Evolutionary conservation across 2,113 vertebrate species (phyloP).

Genomic region (Tachuris rubrigastra): DNA sequence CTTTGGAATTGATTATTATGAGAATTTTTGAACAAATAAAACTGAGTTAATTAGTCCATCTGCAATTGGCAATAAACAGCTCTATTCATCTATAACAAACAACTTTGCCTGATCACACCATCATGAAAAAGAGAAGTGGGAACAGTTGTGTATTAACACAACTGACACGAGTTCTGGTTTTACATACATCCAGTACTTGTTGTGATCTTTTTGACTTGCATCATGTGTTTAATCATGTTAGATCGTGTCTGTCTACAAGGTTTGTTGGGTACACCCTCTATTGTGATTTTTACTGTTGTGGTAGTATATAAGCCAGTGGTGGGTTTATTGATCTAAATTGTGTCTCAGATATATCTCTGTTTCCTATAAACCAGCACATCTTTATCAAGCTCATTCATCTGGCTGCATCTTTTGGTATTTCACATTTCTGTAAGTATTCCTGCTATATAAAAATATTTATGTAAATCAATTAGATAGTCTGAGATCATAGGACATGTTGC

Average conservation of each 20-base stretch:
- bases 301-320: background rate
- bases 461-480: background rate
- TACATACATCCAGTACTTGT: background rate
- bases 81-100: background rate
- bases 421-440: background rate
- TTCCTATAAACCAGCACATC: background rate
- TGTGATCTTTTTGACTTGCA: background rate
- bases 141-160: background rate
- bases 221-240: background rate
- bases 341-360: background rate
- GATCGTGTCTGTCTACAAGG: background rate
- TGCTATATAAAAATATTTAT: background rate
- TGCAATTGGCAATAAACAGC: background rate
- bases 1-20: background rate
- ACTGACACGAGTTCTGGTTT: background rate
- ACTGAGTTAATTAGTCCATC: background rate
- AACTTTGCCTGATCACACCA: background rate
- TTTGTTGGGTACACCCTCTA: background rate
- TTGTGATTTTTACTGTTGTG: background rate
- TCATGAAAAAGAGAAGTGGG: background rate
- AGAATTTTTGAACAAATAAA: constrained; percentile 1
- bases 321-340: background rate
- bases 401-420: background rate
- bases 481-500: background rate
- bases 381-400: background rate